A percentile compares a stretch with the other conserved stretches of the same genome.
Evolutionary conservation across 2,888 invertebrate species (phyloP).

Genomic region (Pycnomerus fuliginosus): DNA sequence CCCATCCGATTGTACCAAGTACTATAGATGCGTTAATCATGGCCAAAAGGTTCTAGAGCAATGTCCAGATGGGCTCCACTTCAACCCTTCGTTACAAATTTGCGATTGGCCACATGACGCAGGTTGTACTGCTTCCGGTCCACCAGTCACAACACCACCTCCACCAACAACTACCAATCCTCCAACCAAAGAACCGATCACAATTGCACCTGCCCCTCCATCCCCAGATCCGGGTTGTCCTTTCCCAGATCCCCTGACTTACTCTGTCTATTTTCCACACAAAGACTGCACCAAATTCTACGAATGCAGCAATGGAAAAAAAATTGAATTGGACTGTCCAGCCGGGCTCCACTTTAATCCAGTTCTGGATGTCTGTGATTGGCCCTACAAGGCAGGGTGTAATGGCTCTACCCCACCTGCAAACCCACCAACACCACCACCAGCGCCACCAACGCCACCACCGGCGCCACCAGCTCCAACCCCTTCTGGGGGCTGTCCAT

Average conservation of each 20-base stretch:
- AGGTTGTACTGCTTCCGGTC: slow-evolving; percentile 1
- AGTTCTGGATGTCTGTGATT: slow-evolving; percentile 24
- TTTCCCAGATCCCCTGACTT: slow-evolving; percentile 2
- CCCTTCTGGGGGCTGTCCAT: too few relatives aligned
- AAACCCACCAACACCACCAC: slow-evolving; percentile 3
- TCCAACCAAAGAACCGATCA: not conserved
- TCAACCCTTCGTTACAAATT: slow-evolving; percentile 17
- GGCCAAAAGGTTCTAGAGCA: slow-evolving; percentile 17
- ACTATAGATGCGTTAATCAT: slow-evolving; percentile 27
- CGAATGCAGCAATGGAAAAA: slow-evolving; percentile 19
- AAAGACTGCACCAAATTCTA: slow-evolving; percentile 26
- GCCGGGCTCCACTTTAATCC: slow-evolving; percentile 25
- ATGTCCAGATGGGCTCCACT: slow-evolving; percentile 17
- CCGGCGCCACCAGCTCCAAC: too few relatives aligned
- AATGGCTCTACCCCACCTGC: slow-evolving; percentile 6
- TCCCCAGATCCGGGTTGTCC: slow-evolving; percentile 6
- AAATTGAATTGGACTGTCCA: slow-evolving; percentile 19
- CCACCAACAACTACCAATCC: slow-evolving; percentile 1
- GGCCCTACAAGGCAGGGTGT: slow-evolving; percentile 19
- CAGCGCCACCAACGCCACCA: too few relatives aligned
- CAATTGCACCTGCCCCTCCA: not conserved
- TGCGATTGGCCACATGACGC: slow-evolving; percentile 23
- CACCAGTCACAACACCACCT: not conserved
- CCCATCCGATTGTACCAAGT: slow-evolving; percentile 26
- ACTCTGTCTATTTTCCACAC: slow-evolving; percentile 16